Base-by-base conservation (phyloP, 1,140 invertebrate species). In the Bombus picipes region DNA sequence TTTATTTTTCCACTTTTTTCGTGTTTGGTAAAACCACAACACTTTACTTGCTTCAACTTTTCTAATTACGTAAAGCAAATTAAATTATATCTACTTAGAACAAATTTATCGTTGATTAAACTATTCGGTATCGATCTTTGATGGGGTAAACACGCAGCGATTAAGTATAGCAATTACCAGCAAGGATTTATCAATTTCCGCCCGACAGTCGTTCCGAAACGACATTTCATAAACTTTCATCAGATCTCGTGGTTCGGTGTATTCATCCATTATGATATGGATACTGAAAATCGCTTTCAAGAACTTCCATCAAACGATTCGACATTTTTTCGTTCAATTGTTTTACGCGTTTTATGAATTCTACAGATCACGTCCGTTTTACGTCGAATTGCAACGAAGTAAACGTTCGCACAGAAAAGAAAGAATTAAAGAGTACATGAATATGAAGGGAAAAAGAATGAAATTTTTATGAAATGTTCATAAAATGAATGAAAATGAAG, bases 161-260 rank as follows among this genome's bases (percentile, higher is more conserved):
- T 83, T 83, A 76, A 83, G 62, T 37, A 32, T 18, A 0, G 34
- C 22, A 83, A 83, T 83, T 53, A 83, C 34, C 28, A 34, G 43
- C 62, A 68, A 83, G 59, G 57, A 76, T 83, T 77, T 76, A 77
- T 77, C 32, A 68, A 83, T 83, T 77, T 68, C 62, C 81, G 73
- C 10, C 5, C 6, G 32, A 28, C 15, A 22, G 28, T 18, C 18
- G 32, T 32, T 43, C 9, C 41, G 22, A 37, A 34, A 43, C 12
- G 62, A 53, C 43, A 8, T 65, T 66, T 75, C 47, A 76, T 76
- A 65, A 68, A 53, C 73, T n/a, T 53, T 37, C 62, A 22, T 73
- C 79, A 18, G 18, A 65, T 37, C 41, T 25, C 13, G 8, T 9
- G 1, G 15, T 0, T 22, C 34, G 18, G 4, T n/a, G 15, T 37